Base-by-base conservation (phyloP, 2,113 vertebrate genomes). In the Solenodon paradoxus region DNA sequence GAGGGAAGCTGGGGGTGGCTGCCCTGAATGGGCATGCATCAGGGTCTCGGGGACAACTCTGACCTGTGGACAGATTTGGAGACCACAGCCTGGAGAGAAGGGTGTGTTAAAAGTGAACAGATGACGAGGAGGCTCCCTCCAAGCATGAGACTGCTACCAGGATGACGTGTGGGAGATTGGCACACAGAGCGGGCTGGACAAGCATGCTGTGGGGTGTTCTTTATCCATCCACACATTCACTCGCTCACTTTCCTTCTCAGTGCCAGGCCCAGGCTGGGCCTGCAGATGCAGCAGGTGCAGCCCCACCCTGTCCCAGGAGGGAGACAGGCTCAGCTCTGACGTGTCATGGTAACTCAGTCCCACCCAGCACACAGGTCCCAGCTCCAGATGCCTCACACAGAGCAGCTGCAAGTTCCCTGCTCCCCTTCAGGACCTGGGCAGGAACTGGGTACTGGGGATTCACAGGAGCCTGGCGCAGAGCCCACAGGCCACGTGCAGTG, bases 241-340 rank as follows among this genome's bases (percentile, higher is more conserved):
- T 75, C 57, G 19, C 75, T 80, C 9, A 1, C 32, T 51, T 35
- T 78, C 66, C 66, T 77, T 59, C 90, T 77, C 30, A 61, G 59
- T 16, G 57, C 63, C 64, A 78, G 9, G 40, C 28, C 71, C 53
- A 85, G 72, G 47, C 63, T 90, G 51, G 82, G 63, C 66, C 64
- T 0, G 0, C 30, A 81, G 80, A 78, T 42, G 53, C 49, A 68
- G 47, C 47, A 64, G 78, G 32, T 19, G 32, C 38, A 42, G 40
- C 30, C 38, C 26, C 0, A 40, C 2, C 38, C n/a, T 15, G 24
- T 11, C 5, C 13, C n/a, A 8, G 4, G 7, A 22, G 7, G 57
- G 45, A 74, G 28, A 20, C 86, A 22, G 40, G 19, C 55, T 49
- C 7, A 3, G 51, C n/a, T 63, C 35, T 40, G 38, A 63, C 9